A percentile compares a stretch with the other conserved stretches of the same genome.
phyloP scores from a whole-genome alignment of 1,140 invertebrate species.

The Hestina assimilis region DNA sequence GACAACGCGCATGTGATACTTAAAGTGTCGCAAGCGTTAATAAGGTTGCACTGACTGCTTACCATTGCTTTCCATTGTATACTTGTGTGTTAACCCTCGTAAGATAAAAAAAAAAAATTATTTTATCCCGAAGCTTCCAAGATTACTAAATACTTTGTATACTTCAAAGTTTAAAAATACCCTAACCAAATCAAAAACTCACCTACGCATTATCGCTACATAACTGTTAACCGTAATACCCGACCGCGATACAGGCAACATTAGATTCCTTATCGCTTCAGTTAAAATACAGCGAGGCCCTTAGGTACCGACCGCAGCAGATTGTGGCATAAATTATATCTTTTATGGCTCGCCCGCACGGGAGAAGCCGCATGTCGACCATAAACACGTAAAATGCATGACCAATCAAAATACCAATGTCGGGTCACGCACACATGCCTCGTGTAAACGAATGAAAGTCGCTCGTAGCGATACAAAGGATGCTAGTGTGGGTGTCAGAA shows the following conservation, averaged over 20 bases:
- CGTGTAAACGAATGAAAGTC: too few relatives aligned
- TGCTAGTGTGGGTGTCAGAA: constrained; percentile 35
- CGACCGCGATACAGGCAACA: constrained; percentile 13
- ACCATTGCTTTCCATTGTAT: too few relatives aligned
- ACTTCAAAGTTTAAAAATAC: too few relatives aligned
- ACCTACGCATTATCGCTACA: neutral
- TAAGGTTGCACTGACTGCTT: too few relatives aligned
- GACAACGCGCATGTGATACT: too few relatives aligned
- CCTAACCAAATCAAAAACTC: neutral
- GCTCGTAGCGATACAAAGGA: constrained; percentile 25
- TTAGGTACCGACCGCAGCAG: constrained; percentile 37
- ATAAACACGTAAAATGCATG: constrained; percentile 78
- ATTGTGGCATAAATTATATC: constrained; percentile 59
- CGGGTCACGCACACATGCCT: constrained; percentile 55
- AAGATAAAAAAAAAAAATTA: too few relatives aligned
- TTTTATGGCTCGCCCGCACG: constrained; percentile 65
- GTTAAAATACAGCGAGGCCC: constrained; percentile 27
- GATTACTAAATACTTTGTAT: too few relatives aligned
- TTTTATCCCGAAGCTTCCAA: too few relatives aligned
- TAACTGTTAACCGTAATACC: constrained; percentile 5
- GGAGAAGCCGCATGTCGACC: constrained; percentile 48
- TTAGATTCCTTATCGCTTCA: constrained; percentile 30
- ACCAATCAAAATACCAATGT: constrained; percentile 78
- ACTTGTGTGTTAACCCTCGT: too few relatives aligned
- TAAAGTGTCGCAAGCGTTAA: too few relatives aligned